These are phyloP conservation scores for Gymnodraco acuticeps DNA, from an alignment of 2,797 vertebrate species.

Conservation along the genomic window DNA sequence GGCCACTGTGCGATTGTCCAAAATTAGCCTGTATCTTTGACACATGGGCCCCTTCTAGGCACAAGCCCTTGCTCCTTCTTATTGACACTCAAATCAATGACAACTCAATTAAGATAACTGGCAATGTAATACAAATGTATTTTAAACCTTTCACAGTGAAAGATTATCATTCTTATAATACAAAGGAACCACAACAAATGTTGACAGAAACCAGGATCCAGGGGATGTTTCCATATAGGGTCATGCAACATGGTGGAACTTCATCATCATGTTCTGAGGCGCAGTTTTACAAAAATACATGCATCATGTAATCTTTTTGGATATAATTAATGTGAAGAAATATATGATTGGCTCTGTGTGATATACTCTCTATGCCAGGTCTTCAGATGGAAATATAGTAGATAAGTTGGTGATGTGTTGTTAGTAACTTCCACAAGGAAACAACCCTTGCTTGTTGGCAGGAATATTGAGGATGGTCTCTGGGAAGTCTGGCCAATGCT, in stretches of 20 bases:
- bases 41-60: slow-evolving; percentile 52
- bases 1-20: slow-evolving; percentile 88
- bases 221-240: slow-evolving; percentile 75
- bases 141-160: slow-evolving; percentile 74
- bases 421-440: slow-evolving; percentile 64
- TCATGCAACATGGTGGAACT: slow-evolving; percentile 80
- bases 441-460: slow-evolving; percentile 63
- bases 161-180: slow-evolving; percentile 63
- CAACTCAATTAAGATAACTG: slow-evolving; percentile 65
- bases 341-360: slow-evolving; percentile 73
- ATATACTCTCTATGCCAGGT: slow-evolving; percentile 66
- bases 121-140: slow-evolving; percentile 68
- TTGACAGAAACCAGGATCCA: slow-evolving; percentile 71
- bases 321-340: slow-evolving; percentile 77
- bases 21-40: slow-evolving; percentile 71
- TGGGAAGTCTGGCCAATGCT: slow-evolving; percentile 66
- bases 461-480: slow-evolving; percentile 68
- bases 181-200: slow-evolving; percentile 73
- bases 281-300: slow-evolving; percentile 83
- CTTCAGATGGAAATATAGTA: slow-evolving; percentile 68
- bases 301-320: slow-evolving; percentile 77
- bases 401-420: slow-evolving; percentile 63
- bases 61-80: slow-evolving; percentile 70
- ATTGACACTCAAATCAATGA: slow-evolving; percentile 62
- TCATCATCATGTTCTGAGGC: slow-evolving; percentile 75